Evolutionary conservation across 2,113 vertebrate species (phyloP).

Genomic region (Miniopterus natalensis): DNA sequence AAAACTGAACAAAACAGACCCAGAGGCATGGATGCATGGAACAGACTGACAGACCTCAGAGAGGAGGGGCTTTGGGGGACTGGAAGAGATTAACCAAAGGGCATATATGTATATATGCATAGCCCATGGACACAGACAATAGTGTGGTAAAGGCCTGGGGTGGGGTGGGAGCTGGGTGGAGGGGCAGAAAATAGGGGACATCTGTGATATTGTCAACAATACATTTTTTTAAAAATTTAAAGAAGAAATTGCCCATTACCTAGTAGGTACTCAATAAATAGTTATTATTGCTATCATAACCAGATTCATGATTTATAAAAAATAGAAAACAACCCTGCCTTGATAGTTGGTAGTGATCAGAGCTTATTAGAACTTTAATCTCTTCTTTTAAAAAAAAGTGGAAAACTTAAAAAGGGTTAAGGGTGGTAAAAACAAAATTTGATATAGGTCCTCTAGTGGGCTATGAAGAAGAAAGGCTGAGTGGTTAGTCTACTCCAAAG

Average conservation of each 20-base stretch:
- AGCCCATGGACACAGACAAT: too few species aligned
- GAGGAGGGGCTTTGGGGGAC: too few species aligned
- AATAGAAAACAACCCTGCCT: background rate
- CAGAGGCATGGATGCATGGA: too few species aligned
- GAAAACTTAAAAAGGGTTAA: slow-evolving; percentile 19
- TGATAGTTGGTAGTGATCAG: background rate
- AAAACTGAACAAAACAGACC: too few species aligned
- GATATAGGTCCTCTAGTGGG: background rate
- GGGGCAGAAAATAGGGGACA: too few species aligned
- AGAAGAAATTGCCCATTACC: background rate
- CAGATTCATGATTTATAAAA: slow-evolving; percentile 29
- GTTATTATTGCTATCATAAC: background rate
- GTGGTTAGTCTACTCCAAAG: background rate
- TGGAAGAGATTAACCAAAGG: too few species aligned
- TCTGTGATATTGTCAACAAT: too few species aligned
- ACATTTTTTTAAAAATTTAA: too few species aligned
- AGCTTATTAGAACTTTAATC: slow-evolving; percentile 54
- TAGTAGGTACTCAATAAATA: background rate
- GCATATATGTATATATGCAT: too few species aligned
- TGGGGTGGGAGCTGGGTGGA: too few species aligned
- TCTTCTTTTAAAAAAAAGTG: slow-evolving; percentile 28
- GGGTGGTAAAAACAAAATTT: background rate
- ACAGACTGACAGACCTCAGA: too few species aligned
- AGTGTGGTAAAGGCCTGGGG: too few species aligned
- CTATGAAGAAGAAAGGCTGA: background rate